These are phyloP conservation scores for Scaptodrosophila latifasciaeformis DNA, from an alignment of 2,888 invertebrate species.

Conservation along the genomic window DNA sequence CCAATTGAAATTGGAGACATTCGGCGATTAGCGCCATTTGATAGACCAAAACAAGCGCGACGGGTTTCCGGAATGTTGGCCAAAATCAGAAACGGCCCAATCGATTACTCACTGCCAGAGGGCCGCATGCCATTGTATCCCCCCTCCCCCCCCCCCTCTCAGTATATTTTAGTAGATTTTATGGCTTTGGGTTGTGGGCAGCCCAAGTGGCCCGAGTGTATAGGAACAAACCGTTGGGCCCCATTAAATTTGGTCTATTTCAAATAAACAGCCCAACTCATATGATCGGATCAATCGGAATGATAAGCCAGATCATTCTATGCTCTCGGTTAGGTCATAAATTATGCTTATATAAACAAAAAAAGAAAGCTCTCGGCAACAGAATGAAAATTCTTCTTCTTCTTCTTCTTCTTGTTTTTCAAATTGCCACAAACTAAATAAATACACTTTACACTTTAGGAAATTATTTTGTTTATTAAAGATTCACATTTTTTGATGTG, in stretches of 20 bases:
- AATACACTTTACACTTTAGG: not conserved
- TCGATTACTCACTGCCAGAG: conserved; percentile 33
- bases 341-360: too few relatives aligned
- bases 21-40: conserved; percentile 47
- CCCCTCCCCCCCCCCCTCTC: not conserved
- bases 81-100: conserved; percentile 27
- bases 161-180: too few relatives aligned
- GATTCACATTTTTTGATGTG: conserved; percentile 18
- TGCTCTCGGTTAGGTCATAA: too few relatives aligned
- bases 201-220: not conserved
- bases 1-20: conserved; percentile 47
- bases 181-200: not conserved
- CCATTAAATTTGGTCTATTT: too few relatives aligned
- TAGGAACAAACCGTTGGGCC: too few relatives aligned
- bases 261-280: too few relatives aligned
- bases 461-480: conserved; percentile 26
- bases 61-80: not conserved
- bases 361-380: too few relatives aligned
- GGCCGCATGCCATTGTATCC: not conserved
- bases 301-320: too few relatives aligned
- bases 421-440: too few relatives aligned
- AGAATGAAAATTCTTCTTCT: too few relatives aligned
- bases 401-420: too few relatives aligned
- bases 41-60: conserved; percentile 30
- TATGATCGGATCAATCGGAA: too few relatives aligned